These are phyloP conservation scores for Rutpela maculata DNA, from an alignment of 2,888 invertebrate species.

Conservation along the genomic window DNA sequence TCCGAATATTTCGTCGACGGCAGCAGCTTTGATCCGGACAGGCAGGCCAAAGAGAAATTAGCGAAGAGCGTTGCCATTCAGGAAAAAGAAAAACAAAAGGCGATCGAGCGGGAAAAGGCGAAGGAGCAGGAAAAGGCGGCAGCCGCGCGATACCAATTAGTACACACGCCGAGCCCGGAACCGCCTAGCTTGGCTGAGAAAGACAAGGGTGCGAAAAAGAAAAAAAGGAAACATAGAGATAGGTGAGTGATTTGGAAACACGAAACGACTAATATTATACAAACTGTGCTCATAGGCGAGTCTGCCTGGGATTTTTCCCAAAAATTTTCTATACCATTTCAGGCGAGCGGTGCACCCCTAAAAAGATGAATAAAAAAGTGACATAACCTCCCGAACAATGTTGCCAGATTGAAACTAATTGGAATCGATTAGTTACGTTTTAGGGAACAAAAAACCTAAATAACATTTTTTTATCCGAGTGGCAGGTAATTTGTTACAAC, in stretches of 20 bases:
- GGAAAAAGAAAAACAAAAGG: constrained; percentile 69
- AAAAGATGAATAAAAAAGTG: too few relatives aligned
- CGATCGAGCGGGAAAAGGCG: constrained; percentile 74
- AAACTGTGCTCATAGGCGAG: too few relatives aligned
- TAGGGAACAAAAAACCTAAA: too few relatives aligned
- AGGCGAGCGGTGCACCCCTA: too few relatives aligned
- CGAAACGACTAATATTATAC: too few relatives aligned
- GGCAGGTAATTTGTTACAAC: too few relatives aligned
- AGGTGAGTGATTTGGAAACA: constrained; percentile 75
- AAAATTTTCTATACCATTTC: too few relatives aligned
- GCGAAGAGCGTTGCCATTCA: constrained; percentile 74
- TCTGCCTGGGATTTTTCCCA: too few relatives aligned
- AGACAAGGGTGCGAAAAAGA: constrained; percentile 76
- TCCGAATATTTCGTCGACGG: constrained; percentile 96
- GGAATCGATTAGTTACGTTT: too few relatives aligned
- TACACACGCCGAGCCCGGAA: constrained; percentile 85
- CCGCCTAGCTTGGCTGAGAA: constrained; percentile 56
- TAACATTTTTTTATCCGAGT: too few relatives aligned
- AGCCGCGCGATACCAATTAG: constrained; percentile 81
- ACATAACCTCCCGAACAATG: too few relatives aligned
- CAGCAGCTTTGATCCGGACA: constrained; percentile 90
- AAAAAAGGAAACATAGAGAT: constrained; percentile 84
- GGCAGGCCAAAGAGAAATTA: constrained; percentile 78
- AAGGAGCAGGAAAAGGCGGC: constrained; percentile 74
- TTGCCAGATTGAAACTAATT: too few relatives aligned